Evolutionary conservation across 2,113 vertebrate genomes (phyloP).

Genomic region (cat (Felis catus)): DNA sequence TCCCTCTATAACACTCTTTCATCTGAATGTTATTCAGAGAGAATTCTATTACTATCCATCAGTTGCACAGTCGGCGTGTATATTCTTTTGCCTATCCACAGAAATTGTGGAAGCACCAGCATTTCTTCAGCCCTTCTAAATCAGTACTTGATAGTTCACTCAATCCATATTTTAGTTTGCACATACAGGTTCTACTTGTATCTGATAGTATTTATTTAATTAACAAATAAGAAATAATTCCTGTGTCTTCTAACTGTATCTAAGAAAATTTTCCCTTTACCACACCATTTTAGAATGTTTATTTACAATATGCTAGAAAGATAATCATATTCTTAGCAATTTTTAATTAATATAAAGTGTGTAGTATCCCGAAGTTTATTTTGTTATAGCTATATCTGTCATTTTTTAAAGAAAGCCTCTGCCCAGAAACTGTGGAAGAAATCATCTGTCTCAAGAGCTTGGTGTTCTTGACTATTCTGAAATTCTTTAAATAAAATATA

Average conservation of each 20-base stretch:
- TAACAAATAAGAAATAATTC: neutral
- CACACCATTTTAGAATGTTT: neutral
- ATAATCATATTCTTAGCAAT: neutral
- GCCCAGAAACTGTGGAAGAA: neutral
- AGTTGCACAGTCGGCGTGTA: neutral
- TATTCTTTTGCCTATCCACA: neutral
- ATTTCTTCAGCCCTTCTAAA: neutral
- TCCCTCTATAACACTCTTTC: neutral
- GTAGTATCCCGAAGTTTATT: neutral
- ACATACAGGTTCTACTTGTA: neutral
- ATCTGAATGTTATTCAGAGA: neutral
- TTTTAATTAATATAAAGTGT: slow-evolving; percentile 23
- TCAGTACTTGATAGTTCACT: neutral
- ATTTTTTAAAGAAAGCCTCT: slow-evolving; percentile 54
- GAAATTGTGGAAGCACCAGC: neutral
- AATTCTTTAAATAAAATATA: slow-evolving; percentile 69
- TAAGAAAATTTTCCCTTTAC: neutral
- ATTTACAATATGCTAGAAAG: neutral
- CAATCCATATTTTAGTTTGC: neutral
- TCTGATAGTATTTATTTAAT: neutral
- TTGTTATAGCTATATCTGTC: neutral
- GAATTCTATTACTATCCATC: neutral
- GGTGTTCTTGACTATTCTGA: slow-evolving; percentile 50
- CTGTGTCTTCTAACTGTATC: neutral
- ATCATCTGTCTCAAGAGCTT: neutral